phyloP scores from a whole-genome alignment of 1,140 invertebrate genomes.

The Drosophila miranda region DNA sequence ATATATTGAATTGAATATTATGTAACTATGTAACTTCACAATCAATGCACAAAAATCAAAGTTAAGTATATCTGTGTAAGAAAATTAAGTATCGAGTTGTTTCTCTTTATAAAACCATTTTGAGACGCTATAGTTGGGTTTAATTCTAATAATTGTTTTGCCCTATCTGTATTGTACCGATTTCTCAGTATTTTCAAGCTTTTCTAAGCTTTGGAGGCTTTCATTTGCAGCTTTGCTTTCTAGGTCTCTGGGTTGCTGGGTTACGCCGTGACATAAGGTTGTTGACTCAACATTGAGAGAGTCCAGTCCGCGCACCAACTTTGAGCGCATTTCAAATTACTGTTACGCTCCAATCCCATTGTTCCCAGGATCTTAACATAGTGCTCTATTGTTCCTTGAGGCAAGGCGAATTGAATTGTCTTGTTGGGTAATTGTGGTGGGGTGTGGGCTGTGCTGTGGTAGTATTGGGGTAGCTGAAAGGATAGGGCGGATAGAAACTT shows the following conservation, averaged over 20 bases:
- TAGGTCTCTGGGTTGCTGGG: conserved; percentile 38
- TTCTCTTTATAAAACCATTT: conserved; percentile 16
- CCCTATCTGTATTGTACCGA: conserved; percentile 7
- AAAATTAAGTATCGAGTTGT: conserved; percentile 46
- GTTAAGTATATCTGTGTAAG: conserved; percentile 45
- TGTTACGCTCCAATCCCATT: conserved; percentile 18
- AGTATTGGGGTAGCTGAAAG: not conserved
- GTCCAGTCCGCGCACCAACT: conserved; percentile 3
- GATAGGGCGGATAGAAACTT: conserved; percentile 7
- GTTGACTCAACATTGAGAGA: conserved; percentile 37
- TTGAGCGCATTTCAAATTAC: conserved; percentile 9
- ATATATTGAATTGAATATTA: conserved; percentile 42
- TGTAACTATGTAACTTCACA: conserved; percentile 15
- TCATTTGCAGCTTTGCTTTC: conserved; percentile 2
- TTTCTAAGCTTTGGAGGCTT: conserved; percentile 22
- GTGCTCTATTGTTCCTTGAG: conserved; percentile 9
- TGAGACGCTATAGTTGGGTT: not conserved
- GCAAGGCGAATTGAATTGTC: conserved; percentile 38
- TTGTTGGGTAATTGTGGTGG: conserved; percentile 55
- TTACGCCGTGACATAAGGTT: conserved; percentile 21
- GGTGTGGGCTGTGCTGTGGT: not conserved
- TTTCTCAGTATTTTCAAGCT: conserved; percentile 35
- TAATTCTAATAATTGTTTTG: not conserved
- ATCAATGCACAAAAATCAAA: conserved; percentile 56
- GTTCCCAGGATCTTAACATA: conserved; percentile 33